Conservation (phyloP, 2,888 invertebrate genomes). For the Lasioglossum pauxillum region DNA sequence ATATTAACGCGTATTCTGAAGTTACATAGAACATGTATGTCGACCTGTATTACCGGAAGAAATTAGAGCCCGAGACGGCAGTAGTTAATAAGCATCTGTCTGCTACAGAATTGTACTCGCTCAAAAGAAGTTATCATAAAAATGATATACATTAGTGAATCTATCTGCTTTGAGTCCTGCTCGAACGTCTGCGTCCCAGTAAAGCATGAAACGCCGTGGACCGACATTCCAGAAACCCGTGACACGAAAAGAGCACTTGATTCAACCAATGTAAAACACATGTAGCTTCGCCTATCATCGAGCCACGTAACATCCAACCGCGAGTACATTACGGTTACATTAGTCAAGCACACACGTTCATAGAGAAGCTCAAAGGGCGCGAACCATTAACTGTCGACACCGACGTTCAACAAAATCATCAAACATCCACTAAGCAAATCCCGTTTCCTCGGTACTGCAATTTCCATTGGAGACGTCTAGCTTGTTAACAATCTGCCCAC, state of each 20-base stretch:
- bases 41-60: not conserved
- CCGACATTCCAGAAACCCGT: slow-evolving; percentile 11
- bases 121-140: not conserved
- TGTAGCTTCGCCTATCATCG: slow-evolving; percentile 51
- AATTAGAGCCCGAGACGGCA: not conserved
- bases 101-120: not conserved
- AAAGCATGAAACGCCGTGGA: not conserved
- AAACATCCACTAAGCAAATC: not conserved
- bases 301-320: slow-evolving; percentile 44
- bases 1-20: not conserved
- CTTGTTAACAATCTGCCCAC: not conserved
- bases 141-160: not conserved
- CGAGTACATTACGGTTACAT: slow-evolving; percentile 56
- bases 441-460: not conserved
- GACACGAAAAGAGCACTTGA: slow-evolving; percentile 50
- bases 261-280: slow-evolving; percentile 56
- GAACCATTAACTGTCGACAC: not conserved
- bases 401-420: not conserved
- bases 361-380: not conserved
- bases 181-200: not conserved
- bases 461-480: not conserved
- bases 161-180: not conserved
- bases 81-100: not conserved
- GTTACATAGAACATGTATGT: not conserved
- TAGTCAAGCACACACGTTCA: not conserved